Base-by-base conservation (phyloP, 2,113 vertebrate genomes). In the Taxidea taxus region DNA sequence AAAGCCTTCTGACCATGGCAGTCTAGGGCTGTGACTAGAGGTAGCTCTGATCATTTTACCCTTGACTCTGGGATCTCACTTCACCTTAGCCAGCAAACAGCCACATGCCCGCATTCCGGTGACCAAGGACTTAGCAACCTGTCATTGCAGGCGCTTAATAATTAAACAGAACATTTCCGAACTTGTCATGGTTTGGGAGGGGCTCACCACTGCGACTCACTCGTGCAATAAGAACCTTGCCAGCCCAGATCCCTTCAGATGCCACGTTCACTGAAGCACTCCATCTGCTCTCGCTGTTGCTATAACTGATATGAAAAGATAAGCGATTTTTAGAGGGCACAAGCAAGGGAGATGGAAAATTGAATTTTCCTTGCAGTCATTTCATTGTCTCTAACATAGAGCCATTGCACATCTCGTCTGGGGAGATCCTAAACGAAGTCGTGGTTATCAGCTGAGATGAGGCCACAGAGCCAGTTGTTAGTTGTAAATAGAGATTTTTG, bases 291-390 rank as follows among this genome's bases (percentile, higher is more conserved):
- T 98, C 97, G 95, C 96, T 96, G 93, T 92, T 96, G 15, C 94
- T 29, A 42, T 97, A 97, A 96, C 87, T 97, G 98, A 98, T 97
- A 98, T 72, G 90, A 90, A 96, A 95, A 96, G 97, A 97, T 97
- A 97, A 97, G 97, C 82, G 82, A 92, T 96, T 96, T 98, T 98
- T 97, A 96, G 91, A 97, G 95, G 97, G 96, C 97, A 97, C 85
- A 97, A 98, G 97, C 72, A 95, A 95, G 91, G 88, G 91, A 95
- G 95, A 64, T 29, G 56, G 97, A 97, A 98, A 98, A 98, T 95
- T 90, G 97, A 98, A 98, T 98, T 98, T 98, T 97, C 96, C 92
- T 96, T 94, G 83, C 66, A 90, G n/a, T 97, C 95, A 47, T 96
- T 96, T 91, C 95, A 82, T 94, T 95, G 97, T 90, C 97, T 96